These are phyloP conservation scores for Cydia fagiglandana DNA, from an alignment of 1,140 invertebrate species.

Conservation along the genomic window DNA sequence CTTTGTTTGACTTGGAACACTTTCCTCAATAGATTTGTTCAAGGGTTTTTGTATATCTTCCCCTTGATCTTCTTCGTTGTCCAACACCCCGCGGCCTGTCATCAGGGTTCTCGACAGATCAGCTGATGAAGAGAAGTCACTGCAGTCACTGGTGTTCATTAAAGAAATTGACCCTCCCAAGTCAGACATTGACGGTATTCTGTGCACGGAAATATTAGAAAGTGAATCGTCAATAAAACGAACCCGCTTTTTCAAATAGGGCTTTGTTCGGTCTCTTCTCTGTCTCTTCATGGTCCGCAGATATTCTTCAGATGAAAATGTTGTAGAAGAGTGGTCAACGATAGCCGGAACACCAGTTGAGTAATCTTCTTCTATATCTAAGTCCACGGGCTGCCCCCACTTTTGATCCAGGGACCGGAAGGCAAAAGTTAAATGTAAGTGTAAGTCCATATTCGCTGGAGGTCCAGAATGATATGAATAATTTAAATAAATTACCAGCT, in stretches of 20 bases:
- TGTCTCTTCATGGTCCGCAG: constrained; percentile 39
- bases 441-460: constrained; percentile 50
- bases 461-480: background rate
- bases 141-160: background rate
- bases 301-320: constrained; percentile 59
- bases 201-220: constrained; percentile 42
- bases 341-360: constrained; percentile 40
- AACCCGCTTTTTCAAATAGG: constrained; percentile 40
- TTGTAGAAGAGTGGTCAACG: constrained; percentile 46
- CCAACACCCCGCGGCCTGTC: background rate
- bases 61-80: background rate
- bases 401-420: constrained; percentile 57
- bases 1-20: background rate
- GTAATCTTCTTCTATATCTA: constrained; percentile 44
- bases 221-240: constrained; percentile 27
- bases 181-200: constrained; percentile 39
- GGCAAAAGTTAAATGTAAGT: constrained; percentile 54
- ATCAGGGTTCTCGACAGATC: background rate
- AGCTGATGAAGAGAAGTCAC: background rate
- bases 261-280: constrained; percentile 36
- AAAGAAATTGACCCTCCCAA: constrained; percentile 17
- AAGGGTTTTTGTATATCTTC: background rate
- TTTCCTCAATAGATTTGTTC: background rate
- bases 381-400: constrained; percentile 55
- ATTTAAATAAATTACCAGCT: background rate